Conservation (phyloP, 2,797 vertebrate genomes). For the Scarus forsteni region DNA sequence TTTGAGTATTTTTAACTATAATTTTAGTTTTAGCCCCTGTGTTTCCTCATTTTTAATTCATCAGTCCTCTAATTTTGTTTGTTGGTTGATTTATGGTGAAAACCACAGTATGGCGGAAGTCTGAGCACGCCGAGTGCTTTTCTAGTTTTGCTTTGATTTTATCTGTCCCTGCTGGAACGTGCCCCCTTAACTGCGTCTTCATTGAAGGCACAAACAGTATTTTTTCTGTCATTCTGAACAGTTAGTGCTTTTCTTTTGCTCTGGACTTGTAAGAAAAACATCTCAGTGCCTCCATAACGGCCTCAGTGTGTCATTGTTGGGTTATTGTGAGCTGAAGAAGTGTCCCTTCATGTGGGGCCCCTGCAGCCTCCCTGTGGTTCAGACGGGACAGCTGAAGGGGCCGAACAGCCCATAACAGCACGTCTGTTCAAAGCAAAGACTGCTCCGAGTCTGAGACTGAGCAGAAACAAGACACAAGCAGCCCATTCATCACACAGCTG, state of each 20-base stretch:
- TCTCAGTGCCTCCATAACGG: not conserved
- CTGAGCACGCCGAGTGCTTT: too few relatives aligned
- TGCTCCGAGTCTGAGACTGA: constrained; percentile 20
- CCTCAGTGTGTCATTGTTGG: constrained; percentile 22
- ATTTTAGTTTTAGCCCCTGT: too few relatives aligned
- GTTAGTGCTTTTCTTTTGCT: not conserved
- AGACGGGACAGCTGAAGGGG: constrained; percentile 25
- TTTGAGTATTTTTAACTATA: too few relatives aligned
- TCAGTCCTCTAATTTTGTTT: too few relatives aligned
- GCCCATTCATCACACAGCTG: constrained; percentile 51
- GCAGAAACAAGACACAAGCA: constrained; percentile 41
- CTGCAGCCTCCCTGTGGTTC: constrained; percentile 10
- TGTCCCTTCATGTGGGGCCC: constrained; percentile 19
- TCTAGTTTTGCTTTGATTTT: too few relatives aligned
- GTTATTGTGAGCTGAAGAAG: constrained; percentile 27
- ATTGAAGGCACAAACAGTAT: not conserved
- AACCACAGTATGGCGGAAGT: too few relatives aligned
- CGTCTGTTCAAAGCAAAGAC: constrained; percentile 50
- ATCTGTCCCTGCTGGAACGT: too few relatives aligned
- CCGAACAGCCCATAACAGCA: constrained; percentile 51
- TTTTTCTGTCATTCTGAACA: not conserved
- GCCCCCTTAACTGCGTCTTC: not conserved
- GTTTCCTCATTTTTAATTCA: too few relatives aligned
- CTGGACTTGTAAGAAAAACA: constrained; percentile 9
- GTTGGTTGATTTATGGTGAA: too few relatives aligned